Percentiles rank a stretch among this genome's conserved stretches.
phyloP scores from a whole-genome alignment of 1,140 invertebrate species.

The Leptinotarsa undecemlineata region DNA sequence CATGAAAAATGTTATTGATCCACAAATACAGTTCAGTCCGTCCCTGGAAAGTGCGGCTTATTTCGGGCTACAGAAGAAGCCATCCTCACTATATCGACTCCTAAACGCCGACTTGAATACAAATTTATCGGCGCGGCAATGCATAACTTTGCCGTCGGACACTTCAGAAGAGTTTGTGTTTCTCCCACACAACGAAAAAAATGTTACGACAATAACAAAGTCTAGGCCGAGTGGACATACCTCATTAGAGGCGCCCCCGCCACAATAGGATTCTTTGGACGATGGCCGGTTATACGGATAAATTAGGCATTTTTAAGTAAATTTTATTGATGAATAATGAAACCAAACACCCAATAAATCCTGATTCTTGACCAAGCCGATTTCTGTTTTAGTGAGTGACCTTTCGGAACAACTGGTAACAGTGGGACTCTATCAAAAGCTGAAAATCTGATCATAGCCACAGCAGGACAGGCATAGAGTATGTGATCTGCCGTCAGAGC shows the following conservation, averaged over 20 bases:
- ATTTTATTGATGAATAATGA: neutral
- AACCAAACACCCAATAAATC: neutral
- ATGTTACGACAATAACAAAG: constrained; percentile 33
- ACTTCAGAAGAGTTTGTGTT: constrained; percentile 30
- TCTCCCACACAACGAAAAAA: constrained; percentile 37
- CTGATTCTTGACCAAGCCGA: neutral
- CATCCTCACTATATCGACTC: constrained; percentile 36
- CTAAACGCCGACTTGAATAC: constrained; percentile 38
- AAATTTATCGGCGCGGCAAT: constrained; percentile 35
- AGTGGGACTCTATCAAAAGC: too few species aligned
- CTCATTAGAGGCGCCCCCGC: constrained; percentile 40
- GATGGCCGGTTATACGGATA: neutral
- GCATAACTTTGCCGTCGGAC: constrained; percentile 37
- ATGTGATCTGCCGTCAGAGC: too few species aligned
- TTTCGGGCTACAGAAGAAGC: constrained; percentile 34
- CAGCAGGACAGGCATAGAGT: too few species aligned
- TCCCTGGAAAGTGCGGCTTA: constrained; percentile 28
- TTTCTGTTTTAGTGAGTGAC: neutral
- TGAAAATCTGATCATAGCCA: too few species aligned
- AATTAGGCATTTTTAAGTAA: neutral
- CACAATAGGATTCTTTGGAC: constrained; percentile 11
- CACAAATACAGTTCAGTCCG: neutral
- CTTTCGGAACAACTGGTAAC: neutral
- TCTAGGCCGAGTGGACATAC: constrained; percentile 20
- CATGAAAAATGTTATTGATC: too few species aligned